Evolutionary conservation across 2,113 vertebrate species (phyloP), one percentile per base, ranked within the genome.

Genomic region (Platichthys stellatus): DNA sequence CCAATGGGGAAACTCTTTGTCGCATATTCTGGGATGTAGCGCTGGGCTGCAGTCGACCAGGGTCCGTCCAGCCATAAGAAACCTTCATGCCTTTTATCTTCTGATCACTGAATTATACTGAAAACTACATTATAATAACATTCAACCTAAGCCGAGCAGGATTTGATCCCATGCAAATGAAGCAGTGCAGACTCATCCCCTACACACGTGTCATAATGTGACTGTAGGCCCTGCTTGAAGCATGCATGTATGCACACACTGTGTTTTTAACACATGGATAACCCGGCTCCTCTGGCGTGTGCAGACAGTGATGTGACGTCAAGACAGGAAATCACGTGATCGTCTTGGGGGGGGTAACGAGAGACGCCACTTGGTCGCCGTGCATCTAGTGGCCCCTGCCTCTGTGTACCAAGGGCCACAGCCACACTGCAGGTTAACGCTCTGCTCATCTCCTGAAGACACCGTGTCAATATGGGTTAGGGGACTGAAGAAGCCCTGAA

Each of bases 381-480:
- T 71, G 58, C 65, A 28, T 81, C 38, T 26, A 60, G 64, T 35
- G 28, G 23, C 24, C 76, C 49, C 66, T 64, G 73, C 62, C 23
- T 15, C 60, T 70, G 58, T 57, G 17, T 80, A 76, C 84, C 69
- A 72, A 82, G 69, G 26, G 3, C 53, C 69, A 53, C 51, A 61
- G 85, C 74, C 78, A 35, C 62, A 82, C 73, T 83, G 76, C 83
- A 84, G 88, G 85, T 91, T 90, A 87, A 80, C 63, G 78, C 82
- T 43, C 87, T 2, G 64, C 76, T 80, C 84, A 76, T 86, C 79
- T 91, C 76, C 67, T 70, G 69, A 40, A 91, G 83, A 83, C 77
- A 58, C 58, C 43, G 43, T 77, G 85, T 90, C 88, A 75, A 95
- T 95, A 95, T 95, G 95, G 95, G 96, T 97, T 96, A 96, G 91